Evolutionary conservation across 2,113 vertebrate genomes (phyloP).

Genomic region (Podiceps cristatus): DNA sequence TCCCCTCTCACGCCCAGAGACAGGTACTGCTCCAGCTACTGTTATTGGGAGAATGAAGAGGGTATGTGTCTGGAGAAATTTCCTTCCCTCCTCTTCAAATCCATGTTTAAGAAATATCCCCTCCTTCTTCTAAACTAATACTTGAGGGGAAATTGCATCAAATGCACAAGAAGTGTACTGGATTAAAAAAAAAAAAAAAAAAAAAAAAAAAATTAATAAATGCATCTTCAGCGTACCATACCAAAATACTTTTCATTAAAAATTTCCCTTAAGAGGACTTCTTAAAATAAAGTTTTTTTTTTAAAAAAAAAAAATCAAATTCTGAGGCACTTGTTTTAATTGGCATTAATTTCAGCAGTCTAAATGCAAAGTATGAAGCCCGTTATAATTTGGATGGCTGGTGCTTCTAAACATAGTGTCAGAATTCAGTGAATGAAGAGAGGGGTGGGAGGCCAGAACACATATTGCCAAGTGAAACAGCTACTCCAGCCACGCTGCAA

Average conservation of each 20-base stretch:
- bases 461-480: background rate
- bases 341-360: background rate
- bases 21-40: background rate
- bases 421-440: background rate
- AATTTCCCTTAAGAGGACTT: background rate
- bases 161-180: background rate
- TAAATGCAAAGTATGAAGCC: background rate
- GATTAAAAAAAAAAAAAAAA: background rate
- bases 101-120: background rate
- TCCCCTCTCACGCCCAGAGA: fast-evolving
- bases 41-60: background rate
- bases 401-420: constrained; percentile 30
- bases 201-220: background rate
- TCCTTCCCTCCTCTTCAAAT: background rate
- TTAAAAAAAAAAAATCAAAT: background rate
- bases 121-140: background rate
- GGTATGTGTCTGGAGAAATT: background rate
- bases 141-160: background rate
- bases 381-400: background rate
- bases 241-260: background rate
- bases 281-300: background rate
- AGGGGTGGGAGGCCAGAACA: background rate
- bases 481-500: background rate
- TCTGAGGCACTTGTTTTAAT: background rate
- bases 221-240: background rate